Percentiles rank a stretch among this genome's conserved stretches.
Evolutionary conservation across 30 jellyfish, hydroid and myxozoan species (phyloP).

Genomic region (Cassiopea xamachana): DNA sequence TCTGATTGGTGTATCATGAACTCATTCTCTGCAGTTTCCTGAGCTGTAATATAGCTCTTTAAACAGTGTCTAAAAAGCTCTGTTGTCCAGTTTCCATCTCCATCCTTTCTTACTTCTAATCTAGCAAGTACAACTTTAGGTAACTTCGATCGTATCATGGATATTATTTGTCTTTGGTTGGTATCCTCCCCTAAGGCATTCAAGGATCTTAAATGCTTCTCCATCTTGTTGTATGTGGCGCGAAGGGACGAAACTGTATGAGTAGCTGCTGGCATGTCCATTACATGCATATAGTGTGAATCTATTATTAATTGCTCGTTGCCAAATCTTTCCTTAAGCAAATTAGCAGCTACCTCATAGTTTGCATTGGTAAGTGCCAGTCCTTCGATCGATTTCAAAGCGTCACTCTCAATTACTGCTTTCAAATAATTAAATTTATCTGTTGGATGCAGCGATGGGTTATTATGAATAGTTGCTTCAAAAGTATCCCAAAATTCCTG

Average conservation of each 20-base stretch:
- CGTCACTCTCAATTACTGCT: slow-evolving; percentile 49
- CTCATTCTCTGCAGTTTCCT: not conserved
- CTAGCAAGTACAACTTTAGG: not conserved
- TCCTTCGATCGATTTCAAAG: slow-evolving; percentile 42
- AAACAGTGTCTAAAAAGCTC: not conserved
- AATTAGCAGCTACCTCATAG: slow-evolving; percentile 9
- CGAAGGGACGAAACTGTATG: not conserved
- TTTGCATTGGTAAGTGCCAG: slow-evolving; percentile 28
- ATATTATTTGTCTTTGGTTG: not conserved
- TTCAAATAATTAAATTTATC: slow-evolving; percentile 43
- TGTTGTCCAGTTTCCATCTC: not conserved
- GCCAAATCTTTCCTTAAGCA: slow-evolving; percentile 34
- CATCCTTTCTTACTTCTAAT: not conserved
- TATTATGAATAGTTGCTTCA: slow-evolving; percentile 28
- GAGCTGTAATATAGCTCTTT: not conserved
- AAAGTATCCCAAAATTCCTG: slow-evolving; percentile 52
- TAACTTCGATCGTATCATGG: not conserved
- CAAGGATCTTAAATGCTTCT: not conserved
- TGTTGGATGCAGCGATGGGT: slow-evolving; percentile 33
- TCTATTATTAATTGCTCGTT: not conserved
- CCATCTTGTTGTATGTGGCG: not conserved
- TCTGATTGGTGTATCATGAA: not conserved
- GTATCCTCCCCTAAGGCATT: not conserved
- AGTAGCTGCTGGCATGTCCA: not conserved
- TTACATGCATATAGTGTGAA: not conserved